Conservation (phyloP, 2,113 vertebrate genomes). For the Hucho hucho region DNA sequence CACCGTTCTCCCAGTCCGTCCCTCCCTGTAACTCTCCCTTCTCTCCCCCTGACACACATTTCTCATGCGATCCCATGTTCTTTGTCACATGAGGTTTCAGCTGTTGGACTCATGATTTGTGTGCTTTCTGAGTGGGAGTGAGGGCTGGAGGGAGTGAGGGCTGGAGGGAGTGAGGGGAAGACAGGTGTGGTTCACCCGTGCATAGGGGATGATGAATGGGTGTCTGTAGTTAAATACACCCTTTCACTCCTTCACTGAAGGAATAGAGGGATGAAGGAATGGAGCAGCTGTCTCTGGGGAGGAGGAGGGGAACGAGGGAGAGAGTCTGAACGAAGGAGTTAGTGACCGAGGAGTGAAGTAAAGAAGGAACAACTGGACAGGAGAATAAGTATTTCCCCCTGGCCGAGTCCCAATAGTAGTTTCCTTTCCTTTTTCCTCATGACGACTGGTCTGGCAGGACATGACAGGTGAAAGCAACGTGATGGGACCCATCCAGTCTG, state of each 20-base stretch:
- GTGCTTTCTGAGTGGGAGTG: conserved; percentile 11
- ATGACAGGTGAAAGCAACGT: not conserved
- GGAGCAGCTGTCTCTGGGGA: not conserved
- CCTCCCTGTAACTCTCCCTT: not conserved
- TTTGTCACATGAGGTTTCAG: conserved; percentile 30
- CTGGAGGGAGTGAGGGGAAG: conserved; percentile 4
- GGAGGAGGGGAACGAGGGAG: not conserved
- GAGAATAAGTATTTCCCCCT: not conserved
- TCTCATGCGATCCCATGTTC: conserved; percentile 38
- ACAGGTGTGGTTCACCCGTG: not conserved
- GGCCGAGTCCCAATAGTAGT: no score
- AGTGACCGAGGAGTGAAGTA: not conserved
- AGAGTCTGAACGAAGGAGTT: not conserved
- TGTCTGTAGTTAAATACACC: not conserved
- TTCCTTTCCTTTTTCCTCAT: no score
- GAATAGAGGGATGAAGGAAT: not conserved
- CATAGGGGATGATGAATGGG: not conserved
- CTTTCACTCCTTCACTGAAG: not conserved
- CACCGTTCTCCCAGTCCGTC: conserved; percentile 5
- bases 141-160: not conserved
- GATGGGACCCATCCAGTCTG: not conserved
- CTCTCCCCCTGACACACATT: conserved; percentile 16
- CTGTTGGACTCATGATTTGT: conserved; percentile 52
- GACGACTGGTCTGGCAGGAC: not conserved
- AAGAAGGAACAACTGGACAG: not conserved